Base-by-base conservation (phyloP, 1,140 invertebrate species). In the Drosophila bocki region DNA sequence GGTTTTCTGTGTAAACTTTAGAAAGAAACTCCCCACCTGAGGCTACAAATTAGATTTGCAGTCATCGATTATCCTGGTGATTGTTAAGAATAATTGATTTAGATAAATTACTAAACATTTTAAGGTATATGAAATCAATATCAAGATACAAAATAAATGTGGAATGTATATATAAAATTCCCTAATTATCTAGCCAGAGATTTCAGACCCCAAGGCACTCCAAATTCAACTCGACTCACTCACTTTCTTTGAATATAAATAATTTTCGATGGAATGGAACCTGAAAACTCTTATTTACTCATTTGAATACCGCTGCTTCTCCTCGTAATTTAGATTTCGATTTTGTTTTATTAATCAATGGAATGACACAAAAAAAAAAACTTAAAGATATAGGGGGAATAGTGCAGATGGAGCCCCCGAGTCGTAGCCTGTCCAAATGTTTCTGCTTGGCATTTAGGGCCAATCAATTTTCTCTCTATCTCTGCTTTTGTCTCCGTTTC, bases 371-470 rank as follows among this genome's bases (percentile, higher is more conserved):
- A 42, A 15, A 15, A 7, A 37, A 42, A 15, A 15, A 11, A 2
- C 41, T 42, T 56, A 15, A 33, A 26, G 22, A 39, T 29, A 29
- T 29, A n/a, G 22, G 37, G 22, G 42, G 29, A 62, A 62, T 29
- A 35, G 41, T 41, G 35, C 35, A 33, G 51, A 75, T 37, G 51
- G 51, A 76, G 53, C 75, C 75, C 75, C 54, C 57, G 13, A 78
- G 65, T 78, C 67, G 22, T 39, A 4, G 54, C n/a, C 79, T 83
- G 80, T 83, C 72, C 82, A 84, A 84, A 85, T 85, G 80, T 78
- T 63, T 48, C 67, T 74, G 83, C 67, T 68, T 80, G 72, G 84
- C 80, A 75, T 88, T 88, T 88, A 61, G 63, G 85, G 51, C 85
- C 84, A 87, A 88, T 88, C 77, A 88, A 87, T 87, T 83, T 88